Percentiles rank a stretch among this genome's conserved stretches.
These are phyloP conservation scores for Ceratothoa steindachneri DNA, from an alignment of 2,888 invertebrate species.

Conservation along the genomic window DNA sequence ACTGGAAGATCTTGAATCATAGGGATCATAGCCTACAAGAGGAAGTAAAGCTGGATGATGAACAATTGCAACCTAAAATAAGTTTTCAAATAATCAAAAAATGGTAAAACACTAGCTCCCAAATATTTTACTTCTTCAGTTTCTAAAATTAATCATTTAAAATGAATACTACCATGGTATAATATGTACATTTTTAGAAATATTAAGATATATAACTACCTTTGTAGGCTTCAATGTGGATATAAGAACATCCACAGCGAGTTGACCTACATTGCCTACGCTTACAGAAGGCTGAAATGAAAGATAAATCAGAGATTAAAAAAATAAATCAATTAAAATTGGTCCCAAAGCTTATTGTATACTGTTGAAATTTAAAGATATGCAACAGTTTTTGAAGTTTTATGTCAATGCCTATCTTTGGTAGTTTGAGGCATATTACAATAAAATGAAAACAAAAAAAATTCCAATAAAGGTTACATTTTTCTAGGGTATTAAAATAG, in stretches of 20 bases:
- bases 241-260: conserved; percentile 76
- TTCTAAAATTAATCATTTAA: too few species aligned
- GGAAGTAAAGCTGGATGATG: conserved; percentile 37
- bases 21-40: conserved; percentile 38
- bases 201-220: conserved; percentile 3
- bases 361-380: too few species aligned
- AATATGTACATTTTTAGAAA: not conserved
- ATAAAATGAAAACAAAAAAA: too few species aligned
- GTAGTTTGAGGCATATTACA: too few species aligned
- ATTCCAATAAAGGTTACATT: too few species aligned
- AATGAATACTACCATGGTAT: too few species aligned
- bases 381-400: too few species aligned
- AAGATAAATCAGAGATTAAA: conserved; percentile 1
- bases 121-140: not conserved
- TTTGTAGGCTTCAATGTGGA: conserved; percentile 56
- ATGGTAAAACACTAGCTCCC: not conserved
- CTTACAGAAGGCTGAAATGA: conserved; percentile 67
- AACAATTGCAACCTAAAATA: conserved; percentile 29
- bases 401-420: too few species aligned
- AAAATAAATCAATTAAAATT: not conserved
- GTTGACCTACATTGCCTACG: conserved; percentile 88
- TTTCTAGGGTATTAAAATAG: too few species aligned
- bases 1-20: conserved; percentile 18
- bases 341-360: too few species aligned
- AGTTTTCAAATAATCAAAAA: not conserved